Conservation (phyloP, 2,888 invertebrate species). For the Periphyllus acericola region DNA sequence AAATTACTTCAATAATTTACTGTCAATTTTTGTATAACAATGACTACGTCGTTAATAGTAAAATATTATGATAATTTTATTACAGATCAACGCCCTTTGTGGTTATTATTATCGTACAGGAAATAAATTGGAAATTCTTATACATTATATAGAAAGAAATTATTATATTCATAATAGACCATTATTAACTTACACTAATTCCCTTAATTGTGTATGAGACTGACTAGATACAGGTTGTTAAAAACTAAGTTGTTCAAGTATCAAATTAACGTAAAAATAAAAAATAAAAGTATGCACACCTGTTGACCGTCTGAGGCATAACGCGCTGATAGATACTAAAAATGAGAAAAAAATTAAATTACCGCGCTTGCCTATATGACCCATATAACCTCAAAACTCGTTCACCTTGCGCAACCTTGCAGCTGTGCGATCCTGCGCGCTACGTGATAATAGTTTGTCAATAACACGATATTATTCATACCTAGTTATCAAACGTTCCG, state of each 20-base stretch:
- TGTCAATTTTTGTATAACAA: no score
- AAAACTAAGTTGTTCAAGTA: background rate
- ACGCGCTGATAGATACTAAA: conserved; percentile 39
- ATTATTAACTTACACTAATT: background rate
- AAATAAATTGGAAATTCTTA: background rate
- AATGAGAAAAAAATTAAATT: conserved; percentile 28
- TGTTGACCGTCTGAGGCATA: conserved; percentile 13
- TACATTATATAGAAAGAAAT: background rate
- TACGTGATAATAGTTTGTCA: conserved; percentile 39
- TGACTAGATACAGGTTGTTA: background rate
- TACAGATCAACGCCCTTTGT: background rate
- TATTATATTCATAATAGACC: background rate
- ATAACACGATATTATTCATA: conserved; percentile 23
- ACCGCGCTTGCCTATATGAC: conserved; percentile 48
- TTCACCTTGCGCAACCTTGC: conserved; percentile 61
- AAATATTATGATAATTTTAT: background rate
- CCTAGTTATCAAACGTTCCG: background rate
- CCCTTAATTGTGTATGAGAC: background rate
- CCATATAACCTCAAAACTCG: conserved; percentile 61
- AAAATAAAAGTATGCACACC: conserved; percentile 17
- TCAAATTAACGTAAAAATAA: conserved; percentile 1
- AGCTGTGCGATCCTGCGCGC: conserved; percentile 44
- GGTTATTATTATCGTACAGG: background rate
- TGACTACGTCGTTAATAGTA: background rate
- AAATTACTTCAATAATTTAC: no score